Conservation (phyloP, 2,888 invertebrate species). For the Drosophila demipolita region DNA sequence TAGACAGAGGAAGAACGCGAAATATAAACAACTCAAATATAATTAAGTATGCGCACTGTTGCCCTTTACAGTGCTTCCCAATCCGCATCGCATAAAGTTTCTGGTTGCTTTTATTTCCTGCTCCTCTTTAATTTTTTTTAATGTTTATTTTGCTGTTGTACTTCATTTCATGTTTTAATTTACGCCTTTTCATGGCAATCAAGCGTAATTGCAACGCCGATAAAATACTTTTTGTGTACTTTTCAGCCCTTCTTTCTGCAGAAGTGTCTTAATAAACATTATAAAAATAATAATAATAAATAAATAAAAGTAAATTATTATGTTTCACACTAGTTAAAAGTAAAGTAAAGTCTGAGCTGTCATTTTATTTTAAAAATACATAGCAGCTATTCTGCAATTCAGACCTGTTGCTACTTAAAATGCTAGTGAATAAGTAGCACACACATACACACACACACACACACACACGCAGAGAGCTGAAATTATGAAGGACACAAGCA, state of each 20-base stretch:
- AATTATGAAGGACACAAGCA: conserved; percentile 64
- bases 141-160: conserved; percentile 20
- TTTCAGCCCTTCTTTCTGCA: conserved; percentile 19
- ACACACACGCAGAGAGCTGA: conserved; percentile 21
- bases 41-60: conserved; percentile 79
- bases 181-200: conserved; percentile 68
- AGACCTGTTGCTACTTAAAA: conserved; percentile 70
- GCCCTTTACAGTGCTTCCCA: conserved; percentile 51
- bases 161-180: conserved; percentile 65
- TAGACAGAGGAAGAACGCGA: conserved; percentile 3
- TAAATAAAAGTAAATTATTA: background rate
- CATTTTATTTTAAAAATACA: conserved; percentile 5
- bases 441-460: conserved; percentile 22
- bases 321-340: background rate
- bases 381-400: conserved; percentile 10
- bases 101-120: conserved; percentile 44
- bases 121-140: conserved; percentile 13
- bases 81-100: conserved; percentile 54
- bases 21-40: conserved; percentile 72
- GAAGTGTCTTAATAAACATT: conserved; percentile 10
- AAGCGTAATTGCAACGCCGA: conserved; percentile 61
- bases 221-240: conserved; percentile 23
- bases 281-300: background rate
- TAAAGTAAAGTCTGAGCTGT: background rate
- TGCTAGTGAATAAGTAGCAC: conserved; percentile 49